Percentiles rank a stretch among this genome's conserved stretches.
Evolutionary conservation across 2,113 vertebrate genomes (phyloP).

Genomic region (Romanogobio albipinnatus): DNA sequence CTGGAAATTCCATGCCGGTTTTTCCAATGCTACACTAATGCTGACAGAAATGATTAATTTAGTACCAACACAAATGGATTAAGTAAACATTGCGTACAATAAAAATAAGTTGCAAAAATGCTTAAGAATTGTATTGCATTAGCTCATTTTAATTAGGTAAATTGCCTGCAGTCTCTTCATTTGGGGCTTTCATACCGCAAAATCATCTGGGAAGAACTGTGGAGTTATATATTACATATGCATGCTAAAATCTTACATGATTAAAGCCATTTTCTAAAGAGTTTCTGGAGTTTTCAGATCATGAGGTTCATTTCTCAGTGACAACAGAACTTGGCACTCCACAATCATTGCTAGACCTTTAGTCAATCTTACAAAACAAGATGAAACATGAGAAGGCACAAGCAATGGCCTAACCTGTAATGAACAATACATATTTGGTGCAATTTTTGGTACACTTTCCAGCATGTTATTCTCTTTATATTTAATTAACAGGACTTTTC

Average conservation of each 20-base stretch:
- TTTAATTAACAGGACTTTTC: not conserved
- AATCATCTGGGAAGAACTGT: not conserved
- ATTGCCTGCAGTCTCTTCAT: not conserved
- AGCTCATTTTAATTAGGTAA: not conserved
- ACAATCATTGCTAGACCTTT: not conserved
- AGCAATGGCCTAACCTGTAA: not conserved
- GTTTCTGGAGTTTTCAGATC: not conserved
- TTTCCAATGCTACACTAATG: not conserved
- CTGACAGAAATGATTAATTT: not conserved
- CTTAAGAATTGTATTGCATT: not conserved
- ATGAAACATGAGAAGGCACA: not conserved
- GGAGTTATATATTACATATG: not conserved
- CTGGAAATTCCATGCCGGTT: not conserved
- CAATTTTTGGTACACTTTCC: not conserved
- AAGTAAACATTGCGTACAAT: not conserved
- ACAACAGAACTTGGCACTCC: not conserved
- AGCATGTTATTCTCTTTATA: not conserved
- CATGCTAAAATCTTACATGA: not conserved
- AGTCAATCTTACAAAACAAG: constrained; percentile 11
- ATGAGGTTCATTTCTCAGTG: not conserved
- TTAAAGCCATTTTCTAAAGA: not conserved
- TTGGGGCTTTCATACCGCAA: not conserved
- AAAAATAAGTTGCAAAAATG: not conserved
- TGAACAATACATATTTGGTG: not conserved
- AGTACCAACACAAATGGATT: not conserved